These are phyloP conservation scores for Monopis laevigella DNA, from an alignment of 2,888 invertebrate species.

Conservation along the genomic window DNA sequence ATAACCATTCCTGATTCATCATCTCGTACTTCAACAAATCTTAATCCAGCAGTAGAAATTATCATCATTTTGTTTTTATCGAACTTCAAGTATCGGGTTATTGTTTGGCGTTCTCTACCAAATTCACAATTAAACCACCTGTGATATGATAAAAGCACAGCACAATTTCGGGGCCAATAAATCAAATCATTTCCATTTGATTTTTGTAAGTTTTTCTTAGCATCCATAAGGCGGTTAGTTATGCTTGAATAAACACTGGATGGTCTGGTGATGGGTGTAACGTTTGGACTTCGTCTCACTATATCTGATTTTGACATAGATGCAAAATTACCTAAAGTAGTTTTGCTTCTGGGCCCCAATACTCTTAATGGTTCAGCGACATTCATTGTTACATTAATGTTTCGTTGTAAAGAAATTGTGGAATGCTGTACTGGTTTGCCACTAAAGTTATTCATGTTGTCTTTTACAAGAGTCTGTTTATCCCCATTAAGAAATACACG, in stretches of 20 bases:
- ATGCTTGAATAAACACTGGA: constrained; percentile 59
- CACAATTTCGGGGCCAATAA: constrained; percentile 71
- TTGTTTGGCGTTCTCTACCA: constrained; percentile 62
- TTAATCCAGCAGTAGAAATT: constrained; percentile 69
- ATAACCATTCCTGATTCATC: constrained; percentile 69
- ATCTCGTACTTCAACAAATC: constrained; percentile 73
- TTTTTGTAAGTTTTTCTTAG: constrained; percentile 48
- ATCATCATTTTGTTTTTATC: constrained; percentile 69
- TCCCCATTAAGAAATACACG: constrained; percentile 76
- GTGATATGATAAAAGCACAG: constrained; percentile 72
- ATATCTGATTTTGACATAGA: constrained; percentile 55
- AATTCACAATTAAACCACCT: constrained; percentile 68
- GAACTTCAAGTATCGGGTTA: constrained; percentile 60
- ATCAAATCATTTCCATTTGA: constrained; percentile 63
- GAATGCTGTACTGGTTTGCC: constrained; percentile 71
- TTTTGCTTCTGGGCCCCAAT: constrained; percentile 62
- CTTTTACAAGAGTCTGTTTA: constrained; percentile 52
- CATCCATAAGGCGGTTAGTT: constrained; percentile 51
- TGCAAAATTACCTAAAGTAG: constrained; percentile 59
- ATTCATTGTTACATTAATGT: constrained; percentile 71
- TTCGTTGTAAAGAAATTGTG: constrained; percentile 67
- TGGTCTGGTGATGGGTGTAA: constrained; percentile 62
- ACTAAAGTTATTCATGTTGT: constrained; percentile 66
- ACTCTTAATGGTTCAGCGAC: constrained; percentile 63
- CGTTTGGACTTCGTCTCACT: constrained; percentile 54